These are phyloP conservation scores for Ophonus ardosiacus DNA, from an alignment of 2,888 invertebrate species.

Conservation along the genomic window DNA sequence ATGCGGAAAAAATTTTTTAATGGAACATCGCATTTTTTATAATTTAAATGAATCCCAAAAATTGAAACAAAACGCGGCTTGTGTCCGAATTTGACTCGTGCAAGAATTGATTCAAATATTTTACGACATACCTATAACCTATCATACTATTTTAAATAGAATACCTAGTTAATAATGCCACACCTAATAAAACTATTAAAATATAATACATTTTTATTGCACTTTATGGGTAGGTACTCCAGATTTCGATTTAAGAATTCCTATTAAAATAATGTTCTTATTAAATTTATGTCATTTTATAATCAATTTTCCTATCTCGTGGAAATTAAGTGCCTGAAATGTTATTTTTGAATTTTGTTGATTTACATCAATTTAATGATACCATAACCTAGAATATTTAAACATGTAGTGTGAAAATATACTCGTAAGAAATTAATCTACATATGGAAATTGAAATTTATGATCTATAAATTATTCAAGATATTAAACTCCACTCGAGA, in stretches of 20 bases:
- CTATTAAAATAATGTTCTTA: not conserved
- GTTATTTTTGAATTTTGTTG: not conserved
- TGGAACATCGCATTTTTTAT: too few relatives aligned
- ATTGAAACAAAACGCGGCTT: too few relatives aligned
- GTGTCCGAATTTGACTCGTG: too few relatives aligned
- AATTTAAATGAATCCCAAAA: too few relatives aligned
- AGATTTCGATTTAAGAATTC: not conserved
- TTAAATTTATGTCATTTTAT: not conserved
- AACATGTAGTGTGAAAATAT: constrained; percentile 25
- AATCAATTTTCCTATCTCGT: not conserved
- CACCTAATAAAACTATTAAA: too few relatives aligned
- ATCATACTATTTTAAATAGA: too few relatives aligned
- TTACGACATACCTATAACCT: too few relatives aligned
- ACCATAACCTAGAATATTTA: not conserved
- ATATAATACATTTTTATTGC: too few relatives aligned
- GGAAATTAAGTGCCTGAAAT: not conserved
- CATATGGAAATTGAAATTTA: constrained; percentile 33
- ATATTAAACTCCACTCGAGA: constrained; percentile 26
- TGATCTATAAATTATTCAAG: constrained; percentile 19
- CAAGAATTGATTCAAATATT: too few relatives aligned
- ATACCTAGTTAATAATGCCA: too few relatives aligned
- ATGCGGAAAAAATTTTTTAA: too few relatives aligned
- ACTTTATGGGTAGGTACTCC: not conserved
- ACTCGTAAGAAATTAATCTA: constrained; percentile 18
- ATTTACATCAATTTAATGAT: not conserved